Conservation (phyloP, 1,140 invertebrate species). For the Carposina sasakii region DNA sequence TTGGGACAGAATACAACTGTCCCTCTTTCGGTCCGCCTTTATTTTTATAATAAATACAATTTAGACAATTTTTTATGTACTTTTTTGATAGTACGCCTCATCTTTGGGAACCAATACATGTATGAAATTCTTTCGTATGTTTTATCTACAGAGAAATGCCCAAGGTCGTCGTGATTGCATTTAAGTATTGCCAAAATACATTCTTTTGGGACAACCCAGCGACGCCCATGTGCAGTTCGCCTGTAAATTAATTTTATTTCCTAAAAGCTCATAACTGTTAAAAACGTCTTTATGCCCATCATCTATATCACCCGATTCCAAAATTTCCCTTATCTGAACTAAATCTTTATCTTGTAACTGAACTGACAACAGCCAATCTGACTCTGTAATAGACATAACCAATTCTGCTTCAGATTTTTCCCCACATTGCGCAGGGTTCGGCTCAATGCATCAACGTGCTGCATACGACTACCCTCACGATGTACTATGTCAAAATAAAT, state of each 20-base stretch:
- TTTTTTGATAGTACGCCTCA: conserved; percentile 13
- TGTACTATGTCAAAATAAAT: conserved; percentile 18
- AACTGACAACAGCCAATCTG: conserved; percentile 16
- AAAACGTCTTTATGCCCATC: background rate
- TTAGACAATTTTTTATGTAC: conserved; percentile 15
- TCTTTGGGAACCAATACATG: conserved; percentile 19
- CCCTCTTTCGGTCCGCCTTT: conserved; percentile 9
- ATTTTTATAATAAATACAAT: conserved; percentile 13
- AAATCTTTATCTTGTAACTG: conserved; percentile 15
- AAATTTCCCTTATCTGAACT: conserved; percentile 8
- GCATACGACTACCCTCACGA: conserved; percentile 20
- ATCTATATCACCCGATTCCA: background rate
- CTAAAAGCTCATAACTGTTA: background rate
- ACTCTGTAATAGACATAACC: conserved; percentile 5
- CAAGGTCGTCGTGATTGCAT: conserved; percentile 6
- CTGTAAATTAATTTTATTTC: conserved; percentile 1
- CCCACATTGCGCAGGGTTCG: conserved; percentile 16
- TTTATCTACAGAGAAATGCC: conserved; percentile 7
- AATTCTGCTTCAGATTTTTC: background rate
- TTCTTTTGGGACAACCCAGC: background rate
- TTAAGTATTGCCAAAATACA: background rate
- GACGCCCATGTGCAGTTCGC: background rate
- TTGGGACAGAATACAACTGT: conserved; percentile 3
- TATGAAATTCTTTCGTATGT: conserved; percentile 8
- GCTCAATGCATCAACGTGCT: conserved; percentile 43